Percentiles rank a stretch among this genome's conserved stretches.
Conservation (phyloP, 2,797 vertebrate genomes). For the Eleutherodactylus coqui region DNA sequence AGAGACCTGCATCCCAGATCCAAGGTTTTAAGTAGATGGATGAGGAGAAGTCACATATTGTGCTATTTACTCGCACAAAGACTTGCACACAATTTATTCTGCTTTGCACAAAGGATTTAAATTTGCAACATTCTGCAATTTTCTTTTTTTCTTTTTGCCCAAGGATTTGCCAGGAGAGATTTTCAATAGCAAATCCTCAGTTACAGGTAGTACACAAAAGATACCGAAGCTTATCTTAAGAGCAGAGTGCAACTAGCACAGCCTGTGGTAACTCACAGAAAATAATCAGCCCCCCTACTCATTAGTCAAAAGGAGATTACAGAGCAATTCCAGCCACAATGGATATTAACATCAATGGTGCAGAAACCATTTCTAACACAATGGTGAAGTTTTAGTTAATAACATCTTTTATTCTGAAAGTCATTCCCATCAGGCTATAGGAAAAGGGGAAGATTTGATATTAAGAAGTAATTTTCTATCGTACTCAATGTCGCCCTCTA, state of each 20-base stretch:
- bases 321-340: not conserved
- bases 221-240: not conserved
- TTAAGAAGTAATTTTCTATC: not conserved
- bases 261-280: not conserved
- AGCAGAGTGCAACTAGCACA: not conserved
- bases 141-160: not conserved
- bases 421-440: not conserved
- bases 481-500: too few species aligned
- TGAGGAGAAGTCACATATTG: conserved; percentile 18
- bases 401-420: not conserved
- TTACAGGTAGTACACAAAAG: conserved; percentile 16
- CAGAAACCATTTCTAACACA: not conserved
- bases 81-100: conserved; percentile 34
- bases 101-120: conserved; percentile 41
- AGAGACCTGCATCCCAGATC: not conserved
- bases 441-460: not conserved
- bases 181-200: not conserved
- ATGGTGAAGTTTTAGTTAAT: not conserved
- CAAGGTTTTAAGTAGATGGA: conserved; percentile 36
- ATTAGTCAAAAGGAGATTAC: conserved; percentile 12
- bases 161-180: conserved; percentile 22
- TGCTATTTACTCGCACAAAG: conserved; percentile 42
- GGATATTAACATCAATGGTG: conserved; percentile 8
- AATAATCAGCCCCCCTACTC: not conserved
- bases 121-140: conserved; percentile 14